Base-by-base conservation (phyloP, 2,797 vertebrate species). In the Kryptolebias ocellatus region DNA sequence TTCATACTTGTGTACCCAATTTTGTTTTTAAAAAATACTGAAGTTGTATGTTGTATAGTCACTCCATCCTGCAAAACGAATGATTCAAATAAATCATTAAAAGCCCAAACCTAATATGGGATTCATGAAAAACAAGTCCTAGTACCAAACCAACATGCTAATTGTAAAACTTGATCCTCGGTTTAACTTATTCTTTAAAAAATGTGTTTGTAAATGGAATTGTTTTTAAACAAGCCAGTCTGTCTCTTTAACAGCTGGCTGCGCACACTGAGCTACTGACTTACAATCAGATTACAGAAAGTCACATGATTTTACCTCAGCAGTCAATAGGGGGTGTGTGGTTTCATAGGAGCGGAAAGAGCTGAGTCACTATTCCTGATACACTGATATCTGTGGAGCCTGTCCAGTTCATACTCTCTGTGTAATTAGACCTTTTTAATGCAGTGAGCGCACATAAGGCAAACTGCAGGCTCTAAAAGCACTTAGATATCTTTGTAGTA, bases 221-320 rank as follows among this genome's bases (percentile, higher is more conserved):
- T 10, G 15, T 14, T 15, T 15, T 4, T 39, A 6, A 34, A 53
- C 56, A n/a, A 17, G 18, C 37, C 24, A 4, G 20, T 29, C 14
- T 11, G 12, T 7, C 47, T 53, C 17, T 74, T 44, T 39, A 61
- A 45, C 47, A 45, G 1, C 54, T 53, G 49, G 1, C 18, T 46
- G 44, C n/a, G 27, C 44, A 16, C 5, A 24, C 20, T 6, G 18
- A 45, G 27, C 57, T 70, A 74, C 67, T 72, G 52, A 28, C 28
- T 15, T 4, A 53, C 49, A 70, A 37, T 72, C 50, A 68, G 37
- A 76, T 88, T 75, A 71, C 81, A 71, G 24, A 49, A 70, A 78
- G 78, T 74, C 89, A 88, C 69, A 5, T 87, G 87, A 64, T 28
- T 84, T 78, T 79, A 60, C 60, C 28, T 49, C 50, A 74, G 56